Evolutionary conservation across 2,113 vertebrate species (phyloP), one percentile per base, ranked within the genome.

Genomic region (Pardalotus punctatus): DNA sequence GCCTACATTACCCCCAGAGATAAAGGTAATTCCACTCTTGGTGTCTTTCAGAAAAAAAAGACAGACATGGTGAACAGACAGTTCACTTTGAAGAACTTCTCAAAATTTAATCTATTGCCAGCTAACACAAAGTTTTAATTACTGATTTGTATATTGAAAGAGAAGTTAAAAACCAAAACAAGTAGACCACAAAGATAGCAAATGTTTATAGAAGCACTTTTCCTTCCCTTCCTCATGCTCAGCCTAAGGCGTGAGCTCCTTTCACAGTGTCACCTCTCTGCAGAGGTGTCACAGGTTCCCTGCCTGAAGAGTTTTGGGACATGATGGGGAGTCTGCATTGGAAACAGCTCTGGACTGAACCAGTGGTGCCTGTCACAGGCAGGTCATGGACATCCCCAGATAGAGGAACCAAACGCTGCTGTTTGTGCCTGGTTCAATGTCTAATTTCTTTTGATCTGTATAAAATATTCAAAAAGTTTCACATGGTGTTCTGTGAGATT

Each of bases 231-330:
- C 10, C 18, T 74, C 6, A 4, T 8, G 18, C 42, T 74, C 28
- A 80, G 19, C 21, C 21, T 48, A 24, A 58, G 18, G 7, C 81
- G 47, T 1, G 12, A 57, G 31, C 11, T 89, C 20, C n/a, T 82
- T 69, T 38, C 1, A 1, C 40, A 36, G 27, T 3, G 43, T 3
- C 15, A 69, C 8, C 12, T 29, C 24, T 57, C 16, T 42, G 31
- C 31, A 80, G 36, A 28, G 6, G 7, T 12, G 5, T 5, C 51
- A 17, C 0, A 0, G 27, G 35, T 6, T 84, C 22, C 9, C 5
- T 14, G 4, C 14, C 28, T 28, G 13, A 35, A 88, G 20, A 20
- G 12, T 51, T 86, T 20, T 65, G 31, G 16, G 27, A 22, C 2
- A 1, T 27, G 8, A 3, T 20, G 12, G 15, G 5, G 8, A 10